Evolutionary conservation across 2,888 invertebrate species (phyloP).

Genomic region (Gisinianus flammeolus): DNA sequence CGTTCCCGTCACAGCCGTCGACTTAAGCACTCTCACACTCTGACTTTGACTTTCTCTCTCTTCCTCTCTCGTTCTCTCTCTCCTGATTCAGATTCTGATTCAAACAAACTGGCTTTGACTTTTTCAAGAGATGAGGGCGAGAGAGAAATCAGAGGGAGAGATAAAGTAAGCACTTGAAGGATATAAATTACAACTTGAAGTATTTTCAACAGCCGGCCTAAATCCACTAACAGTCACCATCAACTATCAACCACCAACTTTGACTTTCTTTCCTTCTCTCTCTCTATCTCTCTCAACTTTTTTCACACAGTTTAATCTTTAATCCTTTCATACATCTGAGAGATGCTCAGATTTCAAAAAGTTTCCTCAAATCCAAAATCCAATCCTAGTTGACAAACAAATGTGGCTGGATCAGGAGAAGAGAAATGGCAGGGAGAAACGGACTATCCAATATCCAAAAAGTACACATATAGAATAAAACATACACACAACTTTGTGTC

Average conservation of each 20-base stretch:
- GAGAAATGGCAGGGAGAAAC: neutral
- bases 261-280: neutral
- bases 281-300: neutral
- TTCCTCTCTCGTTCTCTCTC: neutral
- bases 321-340: neutral
- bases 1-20: neutral
- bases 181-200: slow-evolving; percentile 18
- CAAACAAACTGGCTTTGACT: neutral
- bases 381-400: neutral
- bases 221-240: neutral
- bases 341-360: too few relatives aligned
- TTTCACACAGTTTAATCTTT: neutral
- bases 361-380: too few relatives aligned
- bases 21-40: neutral
- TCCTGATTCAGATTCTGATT: neutral
- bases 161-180: slow-evolving; percentile 19
- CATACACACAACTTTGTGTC: too few relatives aligned
- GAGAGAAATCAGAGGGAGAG: neutral
- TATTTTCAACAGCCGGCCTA: slow-evolving; percentile 1
- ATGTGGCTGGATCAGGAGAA: neutral
- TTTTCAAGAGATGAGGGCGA: neutral
- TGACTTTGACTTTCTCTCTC: neutral
- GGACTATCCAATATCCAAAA: too few relatives aligned
- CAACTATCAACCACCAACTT: neutral
- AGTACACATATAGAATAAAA: too few relatives aligned